phyloP scores from a whole-genome alignment of 2,888 invertebrate genomes.

The Steinernema hermaphroditum region DNA sequence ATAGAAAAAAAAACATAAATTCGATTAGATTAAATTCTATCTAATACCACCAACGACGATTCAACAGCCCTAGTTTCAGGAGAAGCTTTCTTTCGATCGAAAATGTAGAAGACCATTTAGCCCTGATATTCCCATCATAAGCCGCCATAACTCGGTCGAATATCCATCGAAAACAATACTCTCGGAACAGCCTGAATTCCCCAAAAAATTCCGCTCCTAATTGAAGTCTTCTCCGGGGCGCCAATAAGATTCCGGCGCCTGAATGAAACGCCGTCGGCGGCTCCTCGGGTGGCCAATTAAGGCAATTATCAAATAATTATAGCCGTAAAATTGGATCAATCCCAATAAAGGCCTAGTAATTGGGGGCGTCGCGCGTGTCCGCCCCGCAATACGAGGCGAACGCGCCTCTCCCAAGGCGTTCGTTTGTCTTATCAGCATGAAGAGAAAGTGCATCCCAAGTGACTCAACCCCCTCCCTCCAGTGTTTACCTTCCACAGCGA shows the following conservation, averaged over 20 bases:
- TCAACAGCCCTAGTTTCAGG: too few relatives aligned
- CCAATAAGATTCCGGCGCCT: background rate
- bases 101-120: too few relatives aligned
- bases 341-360: conserved; percentile 22
- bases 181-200: too few relatives aligned
- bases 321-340: conserved; percentile 25
- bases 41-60: too few relatives aligned
- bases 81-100: too few relatives aligned
- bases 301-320: conserved; percentile 25
- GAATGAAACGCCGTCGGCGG: conserved; percentile 14
- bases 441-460: background rate
- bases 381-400: background rate
- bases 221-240: background rate
- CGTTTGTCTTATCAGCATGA: background rate
- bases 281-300: conserved; percentile 9
- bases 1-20: too few relatives aligned
- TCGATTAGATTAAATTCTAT: too few relatives aligned
- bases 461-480: background rate
- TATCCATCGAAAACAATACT: too few relatives aligned
- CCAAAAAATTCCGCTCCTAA: background rate
- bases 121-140: too few relatives aligned
- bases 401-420: background rate
- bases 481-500: background rate
- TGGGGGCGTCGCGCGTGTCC: conserved; percentile 11
- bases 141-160: too few relatives aligned